phyloP scores from a whole-genome alignment of 2,888 invertebrate genomes.

The Ligdia adustata region DNA sequence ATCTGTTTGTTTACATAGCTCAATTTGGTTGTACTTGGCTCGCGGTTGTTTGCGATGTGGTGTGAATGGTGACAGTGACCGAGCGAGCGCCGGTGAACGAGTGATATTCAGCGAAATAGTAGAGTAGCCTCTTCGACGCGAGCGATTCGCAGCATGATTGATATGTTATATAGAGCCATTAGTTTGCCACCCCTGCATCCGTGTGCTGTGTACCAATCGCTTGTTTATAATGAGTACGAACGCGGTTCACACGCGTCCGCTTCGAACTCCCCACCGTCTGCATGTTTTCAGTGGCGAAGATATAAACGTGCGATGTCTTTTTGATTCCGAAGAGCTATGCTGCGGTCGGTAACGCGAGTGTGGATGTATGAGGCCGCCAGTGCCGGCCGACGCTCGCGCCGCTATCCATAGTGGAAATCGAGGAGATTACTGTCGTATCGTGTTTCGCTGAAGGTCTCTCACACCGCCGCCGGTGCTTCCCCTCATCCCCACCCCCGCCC shows the following conservation, averaged over 20 bases:
- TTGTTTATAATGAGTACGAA: constrained; percentile 52
- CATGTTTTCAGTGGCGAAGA: constrained; percentile 74
- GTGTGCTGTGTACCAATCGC: constrained; percentile 73
- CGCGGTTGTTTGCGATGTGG: constrained; percentile 68
- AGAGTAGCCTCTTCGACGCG: constrained; percentile 48
- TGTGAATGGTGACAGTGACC: constrained; percentile 51
- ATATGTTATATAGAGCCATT: constrained; percentile 63
- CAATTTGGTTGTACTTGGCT: constrained; percentile 78
- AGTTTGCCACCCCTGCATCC: constrained; percentile 72
- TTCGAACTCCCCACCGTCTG: constrained; percentile 63
- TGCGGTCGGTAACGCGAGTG: constrained; percentile 56
- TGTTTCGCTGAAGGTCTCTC: constrained; percentile 84
- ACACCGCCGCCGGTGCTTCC: constrained; percentile 52
- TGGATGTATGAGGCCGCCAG: constrained; percentile 47
- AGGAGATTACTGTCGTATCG: constrained; percentile 64
- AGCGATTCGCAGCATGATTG: constrained; percentile 63
- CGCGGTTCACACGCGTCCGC: constrained; percentile 52
- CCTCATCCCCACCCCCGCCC: constrained; percentile 41
- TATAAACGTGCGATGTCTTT: constrained; percentile 80
- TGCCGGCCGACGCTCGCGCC: constrained; percentile 58
- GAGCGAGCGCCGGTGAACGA: constrained; percentile 64
- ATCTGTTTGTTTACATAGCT: constrained; percentile 46
- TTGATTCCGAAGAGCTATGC: constrained; percentile 71
- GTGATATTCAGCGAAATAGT: constrained; percentile 80
- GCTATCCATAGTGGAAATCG: constrained; percentile 79